Evolutionary conservation across 2,797 vertebrate species (phyloP).

Genomic region (Enteromius radiatus): DNA sequence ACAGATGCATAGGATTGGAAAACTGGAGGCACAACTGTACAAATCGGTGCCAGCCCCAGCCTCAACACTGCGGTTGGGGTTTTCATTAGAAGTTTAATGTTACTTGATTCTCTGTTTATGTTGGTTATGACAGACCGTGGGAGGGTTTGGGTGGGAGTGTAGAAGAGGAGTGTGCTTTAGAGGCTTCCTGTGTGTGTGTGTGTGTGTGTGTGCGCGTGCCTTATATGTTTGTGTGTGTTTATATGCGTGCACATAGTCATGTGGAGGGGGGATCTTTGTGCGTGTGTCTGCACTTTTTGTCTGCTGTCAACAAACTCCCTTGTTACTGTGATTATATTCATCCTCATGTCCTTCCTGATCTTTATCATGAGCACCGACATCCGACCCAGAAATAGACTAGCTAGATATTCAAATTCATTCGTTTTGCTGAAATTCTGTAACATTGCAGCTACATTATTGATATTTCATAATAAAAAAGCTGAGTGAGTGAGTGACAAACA

Average conservation of each 20-base stretch:
- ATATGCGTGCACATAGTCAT: conserved; percentile 17
- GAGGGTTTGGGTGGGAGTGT: background rate
- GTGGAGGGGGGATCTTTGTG: conserved; percentile 28
- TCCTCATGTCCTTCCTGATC: conserved; percentile 40
- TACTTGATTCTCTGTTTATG: conserved; percentile 24
- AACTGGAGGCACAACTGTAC: conserved; percentile 28
- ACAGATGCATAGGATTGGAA: conserved; percentile 21
- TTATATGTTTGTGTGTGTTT: conserved; percentile 6
- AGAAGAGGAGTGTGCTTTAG: conserved; percentile 20
- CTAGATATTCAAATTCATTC: conserved; percentile 32
- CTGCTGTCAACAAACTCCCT: conserved; percentile 39
- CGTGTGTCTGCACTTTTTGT: conserved; percentile 26
- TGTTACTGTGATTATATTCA: conserved; percentile 60
- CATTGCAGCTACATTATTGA: background rate
- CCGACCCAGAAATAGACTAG: conserved; percentile 29
- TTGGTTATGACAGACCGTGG: conserved; percentile 37
- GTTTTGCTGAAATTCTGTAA: background rate
- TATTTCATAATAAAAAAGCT: background rate
- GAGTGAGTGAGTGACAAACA: background rate
- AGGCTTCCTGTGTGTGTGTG: conserved; percentile 25
- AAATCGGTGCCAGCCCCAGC: conserved; percentile 30
- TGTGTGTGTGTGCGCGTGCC: background rate
- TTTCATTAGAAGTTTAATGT: conserved; percentile 43
- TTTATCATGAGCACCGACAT: conserved; percentile 40
- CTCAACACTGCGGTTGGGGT: conserved; percentile 30